Base-by-base conservation (phyloP, 2,888 invertebrate species). In the Acleris holmiana region DNA sequence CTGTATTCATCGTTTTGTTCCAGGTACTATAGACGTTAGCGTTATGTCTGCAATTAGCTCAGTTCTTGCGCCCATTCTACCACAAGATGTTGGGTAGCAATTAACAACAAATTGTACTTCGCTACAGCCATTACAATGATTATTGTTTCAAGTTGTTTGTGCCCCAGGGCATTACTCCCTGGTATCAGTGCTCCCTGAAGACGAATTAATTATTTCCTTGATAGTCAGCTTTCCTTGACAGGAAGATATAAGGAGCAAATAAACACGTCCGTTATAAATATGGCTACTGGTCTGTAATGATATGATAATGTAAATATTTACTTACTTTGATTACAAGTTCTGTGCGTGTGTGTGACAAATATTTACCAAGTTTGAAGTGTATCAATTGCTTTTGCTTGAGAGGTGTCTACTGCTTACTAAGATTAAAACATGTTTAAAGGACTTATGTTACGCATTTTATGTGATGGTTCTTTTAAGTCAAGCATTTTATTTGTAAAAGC, bases 91-190 rank as follows among this genome's bases (percentile, higher is more conserved):
- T 58, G 46, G 59, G 46, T 65, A 17, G 44, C 17, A 65, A 65
- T 65, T 65, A 65, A 44, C 50, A 35, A 35, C 65, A 60, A 55
- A 59, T 65, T 60, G 60, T 60, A 60, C 54, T 65, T 53, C 50
- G 50, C 59, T 50, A n/a, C 50, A 44, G 49, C 46, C 44, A 50
- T 65, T 60, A 55, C 44, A 54, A 44, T 21, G 48, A 64, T 48
- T 57, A 49, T 60, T 58, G 59, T 64, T 48, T 19, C 46, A 35
- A 64, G 65, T 65, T 65, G 60, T 65, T 60, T 65, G 60, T 23
- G 55, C 51, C 23, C n/a, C 23, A 55, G 65, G 59, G 48, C 65
- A 50, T 65, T 58, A 49, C 49, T 59, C 60, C 48, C 18, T 35
- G 46, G 35, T 55, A 55, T 62, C 59, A 55, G 47, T 47, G 21